phyloP scores from a whole-genome alignment of 2,113 vertebrate species.

The Holacanthus passer region DNA sequence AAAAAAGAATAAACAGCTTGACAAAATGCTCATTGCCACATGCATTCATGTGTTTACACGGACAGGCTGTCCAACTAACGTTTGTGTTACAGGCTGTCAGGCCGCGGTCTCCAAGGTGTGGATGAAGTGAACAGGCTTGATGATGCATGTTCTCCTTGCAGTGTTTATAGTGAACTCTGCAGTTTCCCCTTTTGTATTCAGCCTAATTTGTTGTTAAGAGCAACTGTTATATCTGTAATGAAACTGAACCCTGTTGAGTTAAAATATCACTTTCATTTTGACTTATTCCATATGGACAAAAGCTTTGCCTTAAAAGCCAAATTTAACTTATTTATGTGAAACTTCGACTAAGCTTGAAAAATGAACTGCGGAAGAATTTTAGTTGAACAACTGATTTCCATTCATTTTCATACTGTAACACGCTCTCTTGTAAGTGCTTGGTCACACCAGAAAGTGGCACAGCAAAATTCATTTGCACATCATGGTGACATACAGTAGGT shows the following conservation, averaged over 20 bases:
- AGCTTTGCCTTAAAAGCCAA: neutral
- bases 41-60: constrained; percentile 43
- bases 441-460: neutral
- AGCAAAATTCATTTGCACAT: neutral
- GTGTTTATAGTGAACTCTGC: neutral
- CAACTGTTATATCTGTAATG: neutral
- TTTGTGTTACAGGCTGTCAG: constrained; percentile 29
- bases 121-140: constrained; percentile 17
- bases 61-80: constrained; percentile 14
- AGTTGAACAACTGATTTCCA: neutral
- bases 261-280: neutral
- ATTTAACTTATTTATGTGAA: neutral
- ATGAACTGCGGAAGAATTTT: neutral
- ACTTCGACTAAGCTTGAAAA: neutral
- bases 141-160: constrained; percentile 24
- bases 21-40: constrained; percentile 58
- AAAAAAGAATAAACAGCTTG: constrained; percentile 54
- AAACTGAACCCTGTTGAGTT: neutral
- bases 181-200: no score
- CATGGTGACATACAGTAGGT: no score
- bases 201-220: neutral
- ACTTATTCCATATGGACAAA: neutral
- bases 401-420: no score
- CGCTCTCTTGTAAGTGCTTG: neutral
- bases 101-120: constrained; percentile 24